These are phyloP conservation scores for Paradoxurus hermaphroditus DNA, from an alignment of 2,113 vertebrate species.

Conservation along the genomic window DNA sequence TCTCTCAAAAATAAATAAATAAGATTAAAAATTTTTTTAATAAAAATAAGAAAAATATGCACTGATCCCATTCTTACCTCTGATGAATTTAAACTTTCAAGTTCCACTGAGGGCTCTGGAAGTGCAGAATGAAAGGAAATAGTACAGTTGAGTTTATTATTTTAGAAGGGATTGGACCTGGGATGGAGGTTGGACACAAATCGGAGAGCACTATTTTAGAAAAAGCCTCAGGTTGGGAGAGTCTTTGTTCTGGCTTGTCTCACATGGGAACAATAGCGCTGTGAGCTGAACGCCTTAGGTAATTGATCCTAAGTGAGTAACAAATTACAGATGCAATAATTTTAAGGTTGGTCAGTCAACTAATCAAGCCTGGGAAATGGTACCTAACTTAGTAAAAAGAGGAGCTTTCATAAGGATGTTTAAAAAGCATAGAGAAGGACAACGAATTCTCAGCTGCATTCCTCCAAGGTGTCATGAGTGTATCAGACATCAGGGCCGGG, in stretches of 20 bases:
- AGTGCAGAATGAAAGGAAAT: not conserved
- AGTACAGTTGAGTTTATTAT: not conserved
- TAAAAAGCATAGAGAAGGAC: not conserved
- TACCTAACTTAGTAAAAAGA: not conserved
- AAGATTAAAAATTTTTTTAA: too few species aligned
- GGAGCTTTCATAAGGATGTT: not conserved
- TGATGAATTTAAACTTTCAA: conserved; percentile 30
- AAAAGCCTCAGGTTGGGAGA: not conserved
- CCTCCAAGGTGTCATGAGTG: not conserved
- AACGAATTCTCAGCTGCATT: conserved; percentile 4
- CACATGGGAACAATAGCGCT: not conserved
- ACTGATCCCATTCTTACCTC: not conserved
- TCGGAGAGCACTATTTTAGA: not conserved
- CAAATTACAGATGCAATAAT: not conserved
- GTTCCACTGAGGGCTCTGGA: not conserved
- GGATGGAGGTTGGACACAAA: not conserved
- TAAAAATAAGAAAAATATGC: too few species aligned
- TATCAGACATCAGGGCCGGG: not conserved
- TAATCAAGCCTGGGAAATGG: not conserved
- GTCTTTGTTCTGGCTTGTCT: not conserved
- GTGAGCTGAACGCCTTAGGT: not conserved
- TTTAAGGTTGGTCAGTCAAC: conserved; percentile 14
- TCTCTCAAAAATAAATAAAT: too few species aligned
- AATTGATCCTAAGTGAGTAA: not conserved
- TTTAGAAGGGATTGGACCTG: not conserved